Base-by-base conservation (phyloP, 1,140 invertebrate species). In the Capitella teleta region DNA sequence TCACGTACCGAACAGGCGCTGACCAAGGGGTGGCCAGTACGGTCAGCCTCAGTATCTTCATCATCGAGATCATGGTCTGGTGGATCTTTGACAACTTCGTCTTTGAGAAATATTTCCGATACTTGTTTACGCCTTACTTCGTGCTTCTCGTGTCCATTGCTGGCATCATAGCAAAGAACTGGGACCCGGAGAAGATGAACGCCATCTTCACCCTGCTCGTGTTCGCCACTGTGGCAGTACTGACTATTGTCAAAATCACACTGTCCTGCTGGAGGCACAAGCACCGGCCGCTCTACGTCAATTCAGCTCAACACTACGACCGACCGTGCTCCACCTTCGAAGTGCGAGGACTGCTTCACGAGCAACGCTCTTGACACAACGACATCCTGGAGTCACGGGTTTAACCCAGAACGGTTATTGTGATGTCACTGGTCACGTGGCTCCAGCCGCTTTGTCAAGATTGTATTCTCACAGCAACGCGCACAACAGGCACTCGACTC, bases 1-100 rank as follows among this genome's bases (percentile, higher is more conserved):
- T 65, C 47, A 57, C 56, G 21, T 51, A 51, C 40, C 38, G 49
- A 19, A 51, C 49, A n/a, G 49, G 49, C 6, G 49, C 49, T 3
- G 12, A 21, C 5, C 38, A 25, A 2, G 38, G 30, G n/a, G 49
- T 51, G 19, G 37, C 23, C 23, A 51, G 49, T 28, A 51, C 37
- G 24, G 49, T 51, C n/a, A 24, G 38, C 2, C 49, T 51, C 3
- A 30, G 23, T 18, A 51, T 51, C 38, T 51, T 51, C 28, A 51
- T 41, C 10, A 30, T 51, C 23, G 49, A 51, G 49, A 51, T 51
- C 25, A 16, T 51, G 24, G 42, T 32, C 28, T 52, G 50, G 50
- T 52, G 42, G 42, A 46, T 52, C 4, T 45, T 52, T 34, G 50
- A 52, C 36, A 52, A 45, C 30, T 48, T 52, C 30, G 32, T 52